These are phyloP conservation scores for Microdon myrmicae DNA, from an alignment of 2,888 invertebrate species.

Conservation along the genomic window DNA sequence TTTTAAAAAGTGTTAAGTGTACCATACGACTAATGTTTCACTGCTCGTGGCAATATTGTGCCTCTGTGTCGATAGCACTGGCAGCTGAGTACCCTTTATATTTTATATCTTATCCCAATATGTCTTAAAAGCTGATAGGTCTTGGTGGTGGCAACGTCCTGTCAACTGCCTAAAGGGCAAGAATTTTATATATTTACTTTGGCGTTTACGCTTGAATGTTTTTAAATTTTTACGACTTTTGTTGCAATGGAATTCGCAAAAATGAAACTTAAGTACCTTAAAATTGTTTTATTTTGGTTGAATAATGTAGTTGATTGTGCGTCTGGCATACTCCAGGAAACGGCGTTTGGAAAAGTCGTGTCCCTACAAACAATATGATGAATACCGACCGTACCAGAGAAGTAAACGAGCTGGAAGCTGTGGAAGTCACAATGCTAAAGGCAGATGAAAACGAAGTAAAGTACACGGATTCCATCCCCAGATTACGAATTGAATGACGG, in stretches of 20 bases:
- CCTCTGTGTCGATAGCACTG: too few relatives aligned
- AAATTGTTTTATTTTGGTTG: slow-evolving; percentile 42
- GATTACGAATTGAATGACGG: slow-evolving; percentile 36
- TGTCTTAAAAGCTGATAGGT: too few relatives aligned
- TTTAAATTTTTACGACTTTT: slow-evolving; percentile 25
- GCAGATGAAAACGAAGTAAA: slow-evolving; percentile 6
- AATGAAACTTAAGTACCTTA: slow-evolving; percentile 44
- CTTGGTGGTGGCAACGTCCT: too few relatives aligned
- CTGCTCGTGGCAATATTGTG: too few relatives aligned
- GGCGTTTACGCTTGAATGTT: too few relatives aligned
- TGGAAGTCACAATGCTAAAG: slow-evolving; percentile 24
- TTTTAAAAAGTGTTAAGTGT: slow-evolving; percentile 41
- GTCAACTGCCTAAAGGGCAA: too few relatives aligned
- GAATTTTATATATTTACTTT: too few relatives aligned
- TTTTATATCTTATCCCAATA: too few relatives aligned
- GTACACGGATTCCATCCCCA: slow-evolving; percentile 4
- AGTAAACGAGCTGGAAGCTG: slow-evolving; percentile 23
- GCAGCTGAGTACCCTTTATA: too few relatives aligned
- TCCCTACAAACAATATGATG: slow-evolving; percentile 7
- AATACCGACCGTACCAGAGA: slow-evolving; percentile 6
- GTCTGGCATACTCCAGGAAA: too few relatives aligned
- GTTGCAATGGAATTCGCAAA: slow-evolving; percentile 42
- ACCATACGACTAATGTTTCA: slow-evolving; percentile 16
- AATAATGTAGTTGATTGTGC: slow-evolving; percentile 35
- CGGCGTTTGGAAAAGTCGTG: too few relatives aligned